Base-by-base conservation (phyloP, 2,888 invertebrate genomes). In the Rotaria sp. region DNA sequence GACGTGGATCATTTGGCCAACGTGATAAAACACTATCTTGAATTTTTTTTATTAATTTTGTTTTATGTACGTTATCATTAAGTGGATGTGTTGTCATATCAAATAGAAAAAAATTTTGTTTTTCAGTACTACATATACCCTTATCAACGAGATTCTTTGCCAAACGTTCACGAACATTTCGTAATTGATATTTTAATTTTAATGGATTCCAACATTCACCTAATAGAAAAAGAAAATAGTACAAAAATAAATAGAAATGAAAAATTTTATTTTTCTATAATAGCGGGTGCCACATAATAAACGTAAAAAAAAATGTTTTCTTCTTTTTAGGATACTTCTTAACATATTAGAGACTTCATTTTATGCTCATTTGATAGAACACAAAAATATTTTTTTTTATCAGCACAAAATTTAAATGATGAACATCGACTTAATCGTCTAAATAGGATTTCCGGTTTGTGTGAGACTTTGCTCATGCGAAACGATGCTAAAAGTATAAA, bases 21-120 rank as follows among this genome's bases (percentile, higher is more conserved):
- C 96, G 96, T 87, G 95, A 94, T 88, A 99, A 93, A 85, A 99
- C 96, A 50, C 97, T 95, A 92, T 99, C 98, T 93, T 99, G 98
- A 86, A 99, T 96, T 87, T 89, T 90, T 93, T 97, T 97, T 87
- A 99, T 96, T 90, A 99, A 94, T 89, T 96, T 95, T 90, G 95
- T 95, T 93, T 99, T 99, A 86, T 96, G 94, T 88, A 94, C 94
- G 92, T 96, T 95, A 91, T 99, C 97, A 88, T 95, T 96, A 88
- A 99, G 93, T 74, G 99, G 99, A 93, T 99, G 99, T 89, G 99
- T 99, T 86, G 99, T 99, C 97, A 99, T 99, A 92, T 99, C 99
- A 92, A 99, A 99, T 87, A 99, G 93, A 89, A 99, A 93, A 92
- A 99, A 99, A 92, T 99, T 99, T 92, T 99, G 98, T 93, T 98